Conservation (phyloP, 2,113 vertebrate species). For the Malurus alboscapulatus region DNA sequence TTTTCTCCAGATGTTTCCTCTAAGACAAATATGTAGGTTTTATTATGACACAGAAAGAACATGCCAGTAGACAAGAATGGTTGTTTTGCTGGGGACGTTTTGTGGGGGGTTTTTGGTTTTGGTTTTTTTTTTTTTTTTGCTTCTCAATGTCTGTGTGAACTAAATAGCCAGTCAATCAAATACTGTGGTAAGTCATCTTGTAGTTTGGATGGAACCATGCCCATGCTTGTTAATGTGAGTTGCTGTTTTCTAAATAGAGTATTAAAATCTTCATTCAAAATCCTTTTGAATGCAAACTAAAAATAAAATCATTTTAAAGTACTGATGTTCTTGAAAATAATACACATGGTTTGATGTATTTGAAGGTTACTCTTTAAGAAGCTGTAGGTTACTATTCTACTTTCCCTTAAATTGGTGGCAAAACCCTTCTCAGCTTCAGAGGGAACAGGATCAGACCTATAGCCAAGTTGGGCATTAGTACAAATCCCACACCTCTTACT, state of each 20-base stretch:
- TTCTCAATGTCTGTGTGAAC: neutral
- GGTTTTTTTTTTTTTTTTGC: neutral
- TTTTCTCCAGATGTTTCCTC: constrained; percentile 69
- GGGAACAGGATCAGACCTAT: neutral
- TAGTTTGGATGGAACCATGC: neutral
- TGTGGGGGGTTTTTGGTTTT: no score
- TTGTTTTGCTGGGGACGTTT: neutral
- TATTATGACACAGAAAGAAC: constrained; percentile 48
- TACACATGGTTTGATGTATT: neutral
- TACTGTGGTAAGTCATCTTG: neutral
- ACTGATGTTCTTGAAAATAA: neutral
- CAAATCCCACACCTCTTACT: neutral
- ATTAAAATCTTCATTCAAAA: constrained; percentile 18
- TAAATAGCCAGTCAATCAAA: neutral
- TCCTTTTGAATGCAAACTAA: neutral
- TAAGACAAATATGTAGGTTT: constrained; percentile 44
- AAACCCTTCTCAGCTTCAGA: neutral
- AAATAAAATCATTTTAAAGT: neutral
- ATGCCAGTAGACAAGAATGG: neutral
- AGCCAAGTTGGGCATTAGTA: neutral
- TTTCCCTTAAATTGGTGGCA: neutral
- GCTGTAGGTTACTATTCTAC: neutral
- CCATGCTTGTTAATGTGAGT: neutral
- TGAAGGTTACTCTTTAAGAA: neutral
- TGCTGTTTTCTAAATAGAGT: neutral